phyloP scores from a whole-genome alignment of 37 sponge, comb jelly and placozoan species.

The Cliona cf. orientalis region DNA sequence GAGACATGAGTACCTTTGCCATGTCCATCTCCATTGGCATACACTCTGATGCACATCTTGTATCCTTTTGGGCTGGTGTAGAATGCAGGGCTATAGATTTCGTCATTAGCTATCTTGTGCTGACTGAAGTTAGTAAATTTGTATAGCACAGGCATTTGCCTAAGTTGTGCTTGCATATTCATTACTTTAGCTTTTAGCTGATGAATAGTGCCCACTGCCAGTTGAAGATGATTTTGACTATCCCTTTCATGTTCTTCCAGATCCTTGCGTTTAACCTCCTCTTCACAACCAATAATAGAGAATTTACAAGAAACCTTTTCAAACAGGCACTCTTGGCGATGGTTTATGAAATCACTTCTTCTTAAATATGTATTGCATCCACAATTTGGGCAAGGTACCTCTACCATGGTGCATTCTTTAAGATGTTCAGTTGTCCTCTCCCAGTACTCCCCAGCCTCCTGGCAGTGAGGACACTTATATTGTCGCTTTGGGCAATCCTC shows the following conservation, averaged over 20 bases:
- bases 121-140: neutral
- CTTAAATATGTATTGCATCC: neutral
- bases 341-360: constrained; percentile 7
- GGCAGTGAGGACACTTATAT: constrained; percentile 41
- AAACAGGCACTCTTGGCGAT: constrained; percentile 1
- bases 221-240: neutral
- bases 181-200: neutral
- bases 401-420: constrained; percentile 8
- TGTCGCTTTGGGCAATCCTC: constrained; percentile 15
- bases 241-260: constrained; percentile 15
- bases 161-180: too few relatives aligned
- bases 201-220: constrained; percentile 1
- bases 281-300: constrained; percentile 23
- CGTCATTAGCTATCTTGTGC: neutral
- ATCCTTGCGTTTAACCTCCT: neutral
- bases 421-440: constrained; percentile 25
- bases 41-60: constrained; percentile 48
- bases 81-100: constrained; percentile 33
- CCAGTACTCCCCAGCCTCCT: constrained; percentile 17
- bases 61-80: constrained; percentile 27
- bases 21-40: constrained; percentile 43
- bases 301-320: constrained; percentile 30
- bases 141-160: too few relatives aligned
- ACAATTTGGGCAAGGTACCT: constrained; percentile 22
- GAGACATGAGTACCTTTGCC: constrained; percentile 48